These are phyloP conservation scores for Megaceryle torquata DNA, from an alignment of 2,113 vertebrate species.

Conservation along the genomic window DNA sequence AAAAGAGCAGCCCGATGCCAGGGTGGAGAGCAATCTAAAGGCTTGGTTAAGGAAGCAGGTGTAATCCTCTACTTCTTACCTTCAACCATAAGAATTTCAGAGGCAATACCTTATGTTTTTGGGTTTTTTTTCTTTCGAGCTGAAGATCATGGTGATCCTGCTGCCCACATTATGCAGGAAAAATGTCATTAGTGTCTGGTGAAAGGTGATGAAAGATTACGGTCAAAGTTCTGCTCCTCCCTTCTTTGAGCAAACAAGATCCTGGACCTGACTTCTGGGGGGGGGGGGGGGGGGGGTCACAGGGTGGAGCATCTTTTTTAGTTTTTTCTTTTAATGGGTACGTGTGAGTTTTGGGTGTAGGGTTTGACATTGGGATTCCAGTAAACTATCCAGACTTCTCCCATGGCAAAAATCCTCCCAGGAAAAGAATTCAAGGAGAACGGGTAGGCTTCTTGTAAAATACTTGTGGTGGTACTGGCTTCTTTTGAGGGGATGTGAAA, in stretches of 20 bases:
- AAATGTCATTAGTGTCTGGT: not conserved
- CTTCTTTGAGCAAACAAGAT: not conserved
- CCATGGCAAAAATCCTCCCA: not conserved
- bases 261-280: not conserved
- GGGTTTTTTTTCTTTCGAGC: not conserved
- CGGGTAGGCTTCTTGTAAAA: not conserved
- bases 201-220: not conserved
- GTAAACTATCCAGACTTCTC: not conserved
- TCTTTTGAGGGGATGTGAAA: not conserved
- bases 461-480: accelerated
- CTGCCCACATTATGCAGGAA: not conserved
- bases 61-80: not conserved
- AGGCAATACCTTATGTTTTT: not conserved
- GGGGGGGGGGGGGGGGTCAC: too few relatives aligned
- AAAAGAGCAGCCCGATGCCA: accelerated
- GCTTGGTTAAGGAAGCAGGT: not conserved
- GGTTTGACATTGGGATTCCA: not conserved
- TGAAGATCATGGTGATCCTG: not conserved
- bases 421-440: not conserved
- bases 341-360: not conserved
- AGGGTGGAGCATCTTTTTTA: not conserved
- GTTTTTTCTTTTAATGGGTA: accelerated
- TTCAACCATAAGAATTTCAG: not conserved
- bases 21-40: accelerated
- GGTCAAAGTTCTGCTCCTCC: not conserved